A percentile compares a stretch with the other conserved stretches of the same genome.
These are phyloP conservation scores for Dorcus hopei DNA, from an alignment of 2,888 invertebrate genomes.

Conservation along the genomic window DNA sequence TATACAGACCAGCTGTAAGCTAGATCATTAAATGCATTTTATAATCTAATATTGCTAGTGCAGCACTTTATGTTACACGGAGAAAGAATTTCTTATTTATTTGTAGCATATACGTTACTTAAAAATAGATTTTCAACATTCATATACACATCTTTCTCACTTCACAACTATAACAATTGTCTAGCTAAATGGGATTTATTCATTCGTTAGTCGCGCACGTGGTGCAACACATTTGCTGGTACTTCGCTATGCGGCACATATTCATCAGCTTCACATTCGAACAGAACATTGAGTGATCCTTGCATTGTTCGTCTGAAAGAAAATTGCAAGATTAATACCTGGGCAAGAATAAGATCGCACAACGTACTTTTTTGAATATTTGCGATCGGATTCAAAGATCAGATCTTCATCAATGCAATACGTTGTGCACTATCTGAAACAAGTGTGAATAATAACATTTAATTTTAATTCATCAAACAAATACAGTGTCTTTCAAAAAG, in stretches of 20 bases:
- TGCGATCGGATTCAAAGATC: no score
- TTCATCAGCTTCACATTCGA: slow-evolving; percentile 84
- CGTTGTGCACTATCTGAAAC: no score
- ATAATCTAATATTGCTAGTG: slow-evolving; percentile 26
- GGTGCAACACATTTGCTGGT: slow-evolving; percentile 83
- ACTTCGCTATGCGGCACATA: slow-evolving; percentile 79
- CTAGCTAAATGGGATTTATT: slow-evolving; percentile 7
- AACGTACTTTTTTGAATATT: neutral
- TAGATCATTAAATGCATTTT: slow-evolving; percentile 16
- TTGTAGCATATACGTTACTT: slow-evolving; percentile 11
- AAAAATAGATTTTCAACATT: slow-evolving; percentile 1
- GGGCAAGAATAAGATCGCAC: no score
- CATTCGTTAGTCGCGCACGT: slow-evolving; percentile 14
- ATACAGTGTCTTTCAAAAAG: no score
- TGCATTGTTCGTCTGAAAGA: slow-evolving; percentile 64
- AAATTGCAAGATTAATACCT: neutral
- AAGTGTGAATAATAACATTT: no score
- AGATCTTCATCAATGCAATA: no score
- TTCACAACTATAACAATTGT: slow-evolving; percentile 3
- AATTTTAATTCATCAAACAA: no score
- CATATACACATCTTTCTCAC: neutral
- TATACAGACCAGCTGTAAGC: slow-evolving; percentile 25
- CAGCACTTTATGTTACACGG: slow-evolving; percentile 24
- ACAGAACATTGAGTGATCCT: slow-evolving; percentile 81
- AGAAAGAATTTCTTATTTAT: slow-evolving; percentile 16